These are phyloP conservation scores for Melinaea marsaeus DNA, from an alignment of 2,888 invertebrate genomes.

Conservation along the genomic window DNA sequence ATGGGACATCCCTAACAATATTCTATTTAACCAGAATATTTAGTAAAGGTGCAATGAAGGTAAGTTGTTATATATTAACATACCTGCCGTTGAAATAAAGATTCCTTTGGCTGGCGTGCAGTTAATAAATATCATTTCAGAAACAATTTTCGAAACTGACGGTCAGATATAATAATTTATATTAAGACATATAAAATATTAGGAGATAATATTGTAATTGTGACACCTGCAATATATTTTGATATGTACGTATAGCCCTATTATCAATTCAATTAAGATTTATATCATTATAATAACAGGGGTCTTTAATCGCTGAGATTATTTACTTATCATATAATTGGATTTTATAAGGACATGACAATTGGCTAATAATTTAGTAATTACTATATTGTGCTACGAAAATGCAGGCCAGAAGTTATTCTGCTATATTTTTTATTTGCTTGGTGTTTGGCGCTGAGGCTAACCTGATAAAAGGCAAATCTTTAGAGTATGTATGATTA, in stretches of 20 bases:
- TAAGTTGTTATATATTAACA: too few relatives aligned
- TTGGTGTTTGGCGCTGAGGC: slow-evolving; percentile 54
- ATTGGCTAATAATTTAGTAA: slow-evolving; percentile 32
- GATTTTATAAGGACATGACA: slow-evolving; percentile 41
- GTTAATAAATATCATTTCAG: too few relatives aligned
- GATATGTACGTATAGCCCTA: too few relatives aligned
- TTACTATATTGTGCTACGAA: slow-evolving; percentile 28
- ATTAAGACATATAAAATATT: too few relatives aligned
- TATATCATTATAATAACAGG: slow-evolving; percentile 13
- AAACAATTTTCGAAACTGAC: too few relatives aligned
- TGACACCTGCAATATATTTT: neutral
- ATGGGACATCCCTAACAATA: too few relatives aligned
- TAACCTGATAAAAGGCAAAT: slow-evolving; percentile 36
- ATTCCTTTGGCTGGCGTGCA: too few relatives aligned
- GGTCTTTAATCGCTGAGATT: slow-evolving; percentile 18
- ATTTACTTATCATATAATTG: slow-evolving; percentile 41
- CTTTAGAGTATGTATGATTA: slow-evolving; percentile 12
- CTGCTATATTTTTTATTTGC: slow-evolving; percentile 45
- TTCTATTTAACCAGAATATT: too few relatives aligned
- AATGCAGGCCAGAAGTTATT: slow-evolving; percentile 52
- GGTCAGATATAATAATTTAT: too few relatives aligned
- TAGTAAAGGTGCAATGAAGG: too few relatives aligned
- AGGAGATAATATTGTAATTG: neutral
- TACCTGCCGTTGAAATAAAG: too few relatives aligned
- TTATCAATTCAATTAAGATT: slow-evolving; percentile 22